Evolutionary conservation across 2,113 vertebrate genomes (phyloP).

Genomic region (human): DNA sequence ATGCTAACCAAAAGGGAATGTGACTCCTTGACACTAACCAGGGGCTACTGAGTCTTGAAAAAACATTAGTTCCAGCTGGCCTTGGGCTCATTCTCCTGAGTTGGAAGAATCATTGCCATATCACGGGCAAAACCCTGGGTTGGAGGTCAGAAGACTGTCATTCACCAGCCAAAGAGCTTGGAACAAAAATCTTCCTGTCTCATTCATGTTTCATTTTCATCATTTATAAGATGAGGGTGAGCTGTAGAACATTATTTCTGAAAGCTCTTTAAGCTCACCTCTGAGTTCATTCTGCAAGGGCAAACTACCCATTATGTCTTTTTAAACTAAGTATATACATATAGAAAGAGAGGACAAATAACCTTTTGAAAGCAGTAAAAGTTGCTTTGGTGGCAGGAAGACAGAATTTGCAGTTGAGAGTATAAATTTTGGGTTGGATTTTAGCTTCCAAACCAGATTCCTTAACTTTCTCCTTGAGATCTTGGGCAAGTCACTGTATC

Average conservation of each 20-base stretch:
- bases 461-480: not conserved
- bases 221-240: not conserved
- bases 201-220: not conserved
- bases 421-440: not conserved
- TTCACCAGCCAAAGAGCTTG: not conserved
- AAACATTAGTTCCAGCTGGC: not conserved
- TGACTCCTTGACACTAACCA: not conserved
- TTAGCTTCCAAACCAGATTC: not conserved
- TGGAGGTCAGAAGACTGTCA: not conserved
- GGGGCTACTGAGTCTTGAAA: not conserved
- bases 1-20: not conserved
- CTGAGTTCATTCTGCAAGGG: slow-evolving; percentile 10
- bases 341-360: not conserved
- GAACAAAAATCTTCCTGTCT: not conserved
- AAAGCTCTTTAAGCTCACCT: not conserved
- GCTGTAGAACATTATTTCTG: not conserved
- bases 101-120: not conserved
- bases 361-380: not conserved
- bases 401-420: not conserved
- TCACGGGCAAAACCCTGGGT: not conserved
- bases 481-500: not conserved
- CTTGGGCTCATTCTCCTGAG: not conserved
- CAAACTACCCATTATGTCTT: not conserved
- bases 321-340: not conserved
- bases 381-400: not conserved